A percentile compares a stretch with the other conserved stretches of the same genome.
These are phyloP conservation scores for Gymnocephalus cernua DNA, from an alignment of 2,113 vertebrate species.

Conservation along the genomic window DNA sequence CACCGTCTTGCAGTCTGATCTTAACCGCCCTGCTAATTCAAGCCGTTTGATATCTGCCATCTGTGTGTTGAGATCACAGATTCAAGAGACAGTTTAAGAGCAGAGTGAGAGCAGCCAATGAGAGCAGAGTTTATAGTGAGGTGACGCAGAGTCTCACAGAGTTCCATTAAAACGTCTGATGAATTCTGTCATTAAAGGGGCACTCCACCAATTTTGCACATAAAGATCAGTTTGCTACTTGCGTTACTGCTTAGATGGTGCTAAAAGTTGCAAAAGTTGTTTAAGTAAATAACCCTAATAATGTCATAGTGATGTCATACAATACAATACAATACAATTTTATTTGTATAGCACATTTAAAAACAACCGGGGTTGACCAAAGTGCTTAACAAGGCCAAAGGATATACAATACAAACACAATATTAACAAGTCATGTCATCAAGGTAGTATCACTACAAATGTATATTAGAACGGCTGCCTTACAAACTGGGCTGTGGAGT, in stretches of 20 bases:
- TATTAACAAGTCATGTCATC: too few relatives aligned
- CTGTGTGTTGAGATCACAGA: slow-evolving; percentile 27
- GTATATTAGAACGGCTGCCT: not conserved
- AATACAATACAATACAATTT: too few relatives aligned
- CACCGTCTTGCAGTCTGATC: slow-evolving; percentile 7
- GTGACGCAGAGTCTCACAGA: not conserved
- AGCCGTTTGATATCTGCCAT: slow-evolving; percentile 50
- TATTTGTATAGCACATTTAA: too few relatives aligned
- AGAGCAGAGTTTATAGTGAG: slow-evolving; percentile 21
- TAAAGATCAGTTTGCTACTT: not conserved
- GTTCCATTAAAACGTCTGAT: not conserved
- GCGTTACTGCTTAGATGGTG: not conserved
- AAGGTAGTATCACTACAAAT: not conserved
- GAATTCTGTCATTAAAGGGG: not conserved
- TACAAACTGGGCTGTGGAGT: not conserved
- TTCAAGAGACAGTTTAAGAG: slow-evolving; percentile 22
- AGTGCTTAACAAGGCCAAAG: too few relatives aligned
- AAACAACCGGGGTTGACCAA: too few relatives aligned
- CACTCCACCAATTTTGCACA: not conserved
- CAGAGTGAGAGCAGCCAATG: slow-evolving; percentile 25
- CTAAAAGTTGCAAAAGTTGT: not conserved
- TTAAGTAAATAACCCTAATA: not conserved
- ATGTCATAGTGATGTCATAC: not conserved
- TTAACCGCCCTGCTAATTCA: slow-evolving; percentile 13
- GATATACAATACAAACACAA: too few relatives aligned